These are phyloP conservation scores for Synergus laeviventris DNA, from an alignment of 2,888 invertebrate species.

Conservation along the genomic window DNA sequence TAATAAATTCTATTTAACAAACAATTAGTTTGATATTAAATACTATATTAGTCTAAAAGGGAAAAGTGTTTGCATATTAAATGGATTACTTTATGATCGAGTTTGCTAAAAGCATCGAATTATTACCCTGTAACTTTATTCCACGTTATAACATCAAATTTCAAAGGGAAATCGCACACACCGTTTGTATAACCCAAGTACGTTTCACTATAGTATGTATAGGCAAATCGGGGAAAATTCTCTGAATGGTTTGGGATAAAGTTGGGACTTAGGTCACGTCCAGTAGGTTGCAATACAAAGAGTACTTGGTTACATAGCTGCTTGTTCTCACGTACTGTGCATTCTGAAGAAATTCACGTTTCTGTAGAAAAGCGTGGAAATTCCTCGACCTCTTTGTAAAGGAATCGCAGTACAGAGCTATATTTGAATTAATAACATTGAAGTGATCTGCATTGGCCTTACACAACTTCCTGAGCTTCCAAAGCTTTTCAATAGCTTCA, in stretches of 20 bases:
- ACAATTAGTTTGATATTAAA: background rate
- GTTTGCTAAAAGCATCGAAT: background rate
- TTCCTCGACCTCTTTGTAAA: background rate
- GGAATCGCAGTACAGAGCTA: background rate
- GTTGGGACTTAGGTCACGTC: background rate
- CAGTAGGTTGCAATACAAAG: background rate
- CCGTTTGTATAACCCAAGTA: background rate
- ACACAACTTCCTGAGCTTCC: background rate
- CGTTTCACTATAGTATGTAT: background rate
- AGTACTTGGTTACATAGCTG: slow-evolving; percentile 4
- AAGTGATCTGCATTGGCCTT: background rate
- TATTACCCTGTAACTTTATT: background rate
- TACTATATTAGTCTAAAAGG: background rate
- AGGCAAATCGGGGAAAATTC: slow-evolving; percentile 30
- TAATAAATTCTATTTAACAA: background rate
- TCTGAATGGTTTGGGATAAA: slow-evolving; percentile 4
- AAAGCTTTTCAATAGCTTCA: background rate
- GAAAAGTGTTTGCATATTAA: background rate
- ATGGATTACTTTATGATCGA: background rate
- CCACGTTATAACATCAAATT: background rate
- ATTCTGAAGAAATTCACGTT: background rate
- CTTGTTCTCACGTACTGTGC: background rate
- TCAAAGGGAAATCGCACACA: background rate
- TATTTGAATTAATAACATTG: background rate
- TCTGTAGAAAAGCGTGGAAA: slow-evolving; percentile 1